Evolutionary conservation across 2,113 vertebrate genomes (phyloP), one percentile per base, ranked within the genome.

Genomic region (Romanogobio albipinnatus): DNA sequence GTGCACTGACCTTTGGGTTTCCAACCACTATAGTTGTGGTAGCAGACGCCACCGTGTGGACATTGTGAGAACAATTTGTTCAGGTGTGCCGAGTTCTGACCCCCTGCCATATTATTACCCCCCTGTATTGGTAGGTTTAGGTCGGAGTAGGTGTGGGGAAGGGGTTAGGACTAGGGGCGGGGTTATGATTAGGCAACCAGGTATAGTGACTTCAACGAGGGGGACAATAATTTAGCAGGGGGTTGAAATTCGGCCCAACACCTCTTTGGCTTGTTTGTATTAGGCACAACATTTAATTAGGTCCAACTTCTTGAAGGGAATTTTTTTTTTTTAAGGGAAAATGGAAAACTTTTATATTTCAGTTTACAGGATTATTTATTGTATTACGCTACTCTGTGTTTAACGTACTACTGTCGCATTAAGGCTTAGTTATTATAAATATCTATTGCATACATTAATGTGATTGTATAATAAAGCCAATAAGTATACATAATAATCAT

Each of bases 1-100:
- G 4, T 1, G 14, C 39, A 5, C 39, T 79, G 39, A 79, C 29
- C n/a, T 26, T 62, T 43, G 22, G 26, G 11, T 45, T 62, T 59
- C 29, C 6, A 59, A 39, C 2, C 5, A 39, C 3, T 13, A 78
- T 45, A 14, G 83, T 77, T 86, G 33, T 49, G 85, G 90, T 84
- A 83, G 68, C 36, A 70, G 73, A 66, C 58, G 81, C 92, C 93
- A 85, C 86, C 92, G 0, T 85, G 88, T 89, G 94, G 90, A 62
- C 59, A 59, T 7, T 39, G 61, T 22, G 51, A 84, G 89, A n/a
- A 79, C 29, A 3, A 9, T 15, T 9, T 62, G 4, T 47, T 1
- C 10, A 13, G 1, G 22, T 39, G 39, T 39, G 39, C 39, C 39
- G 6, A 39, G 6, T 39, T 39, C 39, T 39, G 39, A 6, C 39